Evolutionary conservation across 2,888 invertebrate species (phyloP), one percentile per base, ranked within the genome.

Genomic region (Stenichneumon culpator): DNA sequence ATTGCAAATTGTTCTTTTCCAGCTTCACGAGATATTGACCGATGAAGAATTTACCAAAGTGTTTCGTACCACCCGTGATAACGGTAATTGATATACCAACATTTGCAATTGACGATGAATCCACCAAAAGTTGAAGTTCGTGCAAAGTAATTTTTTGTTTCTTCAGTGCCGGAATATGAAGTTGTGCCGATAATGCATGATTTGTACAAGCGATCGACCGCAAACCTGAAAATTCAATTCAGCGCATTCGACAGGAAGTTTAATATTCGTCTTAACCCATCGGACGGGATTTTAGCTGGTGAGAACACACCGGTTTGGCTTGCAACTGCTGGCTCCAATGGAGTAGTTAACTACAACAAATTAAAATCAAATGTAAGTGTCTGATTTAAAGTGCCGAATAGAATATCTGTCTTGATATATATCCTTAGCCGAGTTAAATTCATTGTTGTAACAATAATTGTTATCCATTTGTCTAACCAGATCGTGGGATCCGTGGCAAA

Each of bases 241-340:
- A 52, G 9, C 19, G 70, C 70, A 22, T 70, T 54, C 32, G 54
- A 19, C 54, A 25, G 47, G 7, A 9, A 52, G 19, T 9, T 32
- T 14, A 52, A 70, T 32, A 11, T 52, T 36, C 52, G 5, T 36
- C 32, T 54, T 0, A 54, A 36, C 4, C 52, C 70, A 9, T 19
- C 54, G 3, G 52, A 70, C n/a, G 70, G 52, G 16, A 36, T n/a
- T 14, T 36, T 70, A 36, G 70, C 70, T 14, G 54, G 32, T 16
- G 36, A 70, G 32, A 70, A 70, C 5, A 70, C 70, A 19, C 70
- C 52, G 11, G 54, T 54, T 36, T 70, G 70, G 70, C 36, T 52
- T 3, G 19, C 70, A 32, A 54, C 52, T 19, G 32, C 19, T 9
- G 32, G 32, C 32, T 2, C n/a, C 19, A 19, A 28, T 70, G 70